Evolutionary conservation across 2,797 vertebrate genomes (phyloP).

Genomic region (Etheostoma nigrum): DNA sequence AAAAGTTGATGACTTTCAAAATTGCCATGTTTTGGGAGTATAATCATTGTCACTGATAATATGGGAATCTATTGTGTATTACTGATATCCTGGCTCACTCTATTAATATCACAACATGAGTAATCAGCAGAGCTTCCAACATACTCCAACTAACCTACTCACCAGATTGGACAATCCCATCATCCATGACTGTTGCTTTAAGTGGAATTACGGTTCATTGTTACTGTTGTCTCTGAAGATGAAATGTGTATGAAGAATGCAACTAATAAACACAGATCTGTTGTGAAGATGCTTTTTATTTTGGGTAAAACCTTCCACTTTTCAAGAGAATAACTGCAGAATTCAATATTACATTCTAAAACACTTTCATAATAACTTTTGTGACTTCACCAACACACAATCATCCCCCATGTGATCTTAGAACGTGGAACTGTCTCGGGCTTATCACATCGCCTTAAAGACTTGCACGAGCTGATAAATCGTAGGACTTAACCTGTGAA

Average conservation of each 20-base stretch:
- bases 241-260: background rate
- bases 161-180: constrained; percentile 56
- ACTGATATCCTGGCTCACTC: background rate
- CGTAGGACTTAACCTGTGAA: background rate
- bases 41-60: background rate
- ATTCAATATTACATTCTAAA: background rate
- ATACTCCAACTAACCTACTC: constrained; percentile 6
- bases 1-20: background rate
- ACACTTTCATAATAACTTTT: background rate
- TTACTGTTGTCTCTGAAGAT: background rate
- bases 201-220: constrained; percentile 1
- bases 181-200: constrained; percentile 23
- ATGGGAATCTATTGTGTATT: background rate
- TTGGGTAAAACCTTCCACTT: background rate
- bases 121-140: background rate
- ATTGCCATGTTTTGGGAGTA: background rate
- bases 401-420: background rate
- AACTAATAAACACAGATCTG: background rate
- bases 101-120: background rate
- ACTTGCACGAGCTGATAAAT: background rate
- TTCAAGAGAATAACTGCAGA: background rate
- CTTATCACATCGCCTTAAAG: constrained; percentile 9
- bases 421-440: background rate
- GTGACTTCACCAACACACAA: background rate
- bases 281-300: background rate